These are phyloP conservation scores for Emydura subglobosa DNA, from an alignment of 2,113 vertebrate species.

Conservation along the genomic window DNA sequence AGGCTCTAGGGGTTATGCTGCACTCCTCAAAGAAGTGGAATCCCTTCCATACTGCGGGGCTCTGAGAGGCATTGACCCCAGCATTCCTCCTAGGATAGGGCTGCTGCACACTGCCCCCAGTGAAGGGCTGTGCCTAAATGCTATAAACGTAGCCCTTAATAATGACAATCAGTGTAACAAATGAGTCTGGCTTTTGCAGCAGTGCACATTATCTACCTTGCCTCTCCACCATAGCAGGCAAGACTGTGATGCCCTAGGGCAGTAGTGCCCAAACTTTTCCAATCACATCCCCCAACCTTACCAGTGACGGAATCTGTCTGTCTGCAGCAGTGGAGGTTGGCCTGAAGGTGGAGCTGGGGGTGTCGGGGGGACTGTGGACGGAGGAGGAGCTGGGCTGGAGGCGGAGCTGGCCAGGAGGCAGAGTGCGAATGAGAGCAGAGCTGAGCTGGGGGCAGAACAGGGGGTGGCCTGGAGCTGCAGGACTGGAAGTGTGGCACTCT, in stretches of 20 bases:
- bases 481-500: too few species aligned
- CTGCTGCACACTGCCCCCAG: not conserved
- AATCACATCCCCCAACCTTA: too few species aligned
- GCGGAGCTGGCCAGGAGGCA: too few species aligned
- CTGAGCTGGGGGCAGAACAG: too few species aligned
- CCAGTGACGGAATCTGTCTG: too few species aligned
- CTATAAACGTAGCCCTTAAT: not conserved
- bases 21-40: not conserved
- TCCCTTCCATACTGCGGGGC: not conserved
- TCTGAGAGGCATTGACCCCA: not conserved
- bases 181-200: not conserved
- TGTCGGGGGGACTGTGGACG: too few species aligned
- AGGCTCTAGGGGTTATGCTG: not conserved
- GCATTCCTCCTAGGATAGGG: not conserved
- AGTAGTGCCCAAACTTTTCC: too few species aligned
- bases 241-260: not conserved
- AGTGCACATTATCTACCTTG: not conserved
- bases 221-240: constrained; percentile 25
- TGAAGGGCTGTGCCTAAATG: not conserved
- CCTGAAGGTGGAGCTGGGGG: too few species aligned
- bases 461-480: too few species aligned
- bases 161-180: not conserved
- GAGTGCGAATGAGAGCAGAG: too few species aligned
- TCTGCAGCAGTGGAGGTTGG: too few species aligned
- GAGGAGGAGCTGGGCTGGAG: too few species aligned